Evolutionary conservation across 2,113 vertebrate genomes (phyloP), one percentile per base, ranked within the genome.

Genomic region (Vulpes vulpes): DNA sequence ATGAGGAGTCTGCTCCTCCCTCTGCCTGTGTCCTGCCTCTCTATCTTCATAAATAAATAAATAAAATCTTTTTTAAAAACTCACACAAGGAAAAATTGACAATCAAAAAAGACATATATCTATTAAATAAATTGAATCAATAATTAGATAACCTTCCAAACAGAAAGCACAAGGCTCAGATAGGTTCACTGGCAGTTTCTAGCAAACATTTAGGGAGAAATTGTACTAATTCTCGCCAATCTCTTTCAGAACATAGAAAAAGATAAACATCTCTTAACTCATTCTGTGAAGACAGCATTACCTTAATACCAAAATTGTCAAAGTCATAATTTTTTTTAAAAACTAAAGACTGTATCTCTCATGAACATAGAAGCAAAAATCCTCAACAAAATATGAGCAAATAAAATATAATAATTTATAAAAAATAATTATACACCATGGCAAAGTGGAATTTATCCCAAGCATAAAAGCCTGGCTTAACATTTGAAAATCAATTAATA

Each of bases 181-280:
- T 60, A 51, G 49, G 49, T 91, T 86, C 87, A 5, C 4, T 74
- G 22, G 16, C 71, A 51, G 74, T 16, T 85, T 86, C 53, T 59
- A 86, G 32, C 23, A 67, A 73, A 94, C 25, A 65, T 57, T 94
- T 62, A 10, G 64, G 55, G 1, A 76, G 53, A 76, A 84, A 90
- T 32, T 43, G 4, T 51, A 51, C 11, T 15, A 51, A 20, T 91
- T 80, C 25, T 65, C 22, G n/a, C 64, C 27, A 79, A 22, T 81
- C 49, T 86, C 55, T 43, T 90, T 94, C 57, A 94, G 74, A 95
- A 92, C 6, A 74, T 8, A 81, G 27, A 57, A 89, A 30, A 49
- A 43, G 30, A 88, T 10, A 17, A 86, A 65, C 25, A 57, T 43
- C 23, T 65, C 85, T 35, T 96, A 69, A 87, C 11, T 78, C 22